These are phyloP conservation scores for Panagrolaimus sp. DNA, from an alignment of 1,140 invertebrate species.

Conservation along the genomic window DNA sequence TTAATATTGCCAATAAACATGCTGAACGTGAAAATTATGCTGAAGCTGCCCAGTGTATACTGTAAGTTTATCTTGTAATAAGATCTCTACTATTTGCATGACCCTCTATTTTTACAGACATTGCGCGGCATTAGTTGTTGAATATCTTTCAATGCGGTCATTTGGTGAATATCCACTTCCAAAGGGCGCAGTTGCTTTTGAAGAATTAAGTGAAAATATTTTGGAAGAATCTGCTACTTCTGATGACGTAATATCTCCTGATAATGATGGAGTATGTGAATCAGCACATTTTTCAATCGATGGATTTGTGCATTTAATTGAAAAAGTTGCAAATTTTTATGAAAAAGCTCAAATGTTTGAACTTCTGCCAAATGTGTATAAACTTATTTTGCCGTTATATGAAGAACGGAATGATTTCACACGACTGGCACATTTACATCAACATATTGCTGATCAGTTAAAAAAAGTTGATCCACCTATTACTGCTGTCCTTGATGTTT, in stretches of 20 bases:
- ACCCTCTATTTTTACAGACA: too few relatives aligned
- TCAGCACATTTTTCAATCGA: conserved; percentile 82
- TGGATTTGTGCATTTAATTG: conserved; percentile 73
- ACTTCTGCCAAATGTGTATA: conserved; percentile 84
- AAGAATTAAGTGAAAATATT: conserved; percentile 71
- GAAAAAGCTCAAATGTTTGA: conserved; percentile 82
- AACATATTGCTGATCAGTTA: conserved; percentile 65
- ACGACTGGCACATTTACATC: conserved; percentile 83
- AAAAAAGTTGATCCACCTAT: conserved; percentile 62
- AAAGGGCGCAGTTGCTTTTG: conserved; percentile 24
- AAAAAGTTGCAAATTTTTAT: conserved; percentile 38
- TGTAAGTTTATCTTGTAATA: too few relatives aligned
- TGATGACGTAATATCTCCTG: conserved; percentile 77
- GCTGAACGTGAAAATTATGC: conserved; percentile 79
- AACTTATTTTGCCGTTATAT: conserved; percentile 74
- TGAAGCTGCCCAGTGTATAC: conserved; percentile 88
- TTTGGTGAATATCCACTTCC: conserved; percentile 21
- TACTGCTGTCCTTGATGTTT: conserved; percentile 27
- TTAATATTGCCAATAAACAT: conserved; percentile 92
- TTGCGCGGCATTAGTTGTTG: conserved; percentile 83
- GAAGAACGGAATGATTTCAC: conserved; percentile 84
- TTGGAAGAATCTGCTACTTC: conserved; percentile 88
- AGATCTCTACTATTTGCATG: too few relatives aligned
- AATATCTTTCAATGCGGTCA: conserved; percentile 76
- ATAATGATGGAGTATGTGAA: conserved; percentile 78